Evolutionary conservation across 2,888 invertebrate species (phyloP).

Genomic region (Monopis laevigella): DNA sequence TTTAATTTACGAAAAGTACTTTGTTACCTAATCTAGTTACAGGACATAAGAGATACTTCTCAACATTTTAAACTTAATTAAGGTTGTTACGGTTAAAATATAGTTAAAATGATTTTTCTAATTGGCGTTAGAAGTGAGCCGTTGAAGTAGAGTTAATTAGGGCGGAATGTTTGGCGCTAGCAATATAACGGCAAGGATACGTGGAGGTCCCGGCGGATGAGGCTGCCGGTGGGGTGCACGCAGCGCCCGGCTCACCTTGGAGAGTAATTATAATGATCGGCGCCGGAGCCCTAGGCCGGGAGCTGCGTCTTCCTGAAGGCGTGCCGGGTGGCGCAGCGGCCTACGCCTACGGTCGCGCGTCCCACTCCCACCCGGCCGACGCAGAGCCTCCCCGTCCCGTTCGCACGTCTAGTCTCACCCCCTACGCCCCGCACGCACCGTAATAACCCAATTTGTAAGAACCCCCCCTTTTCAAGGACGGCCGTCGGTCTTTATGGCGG

Average conservation of each 20-base stretch:
- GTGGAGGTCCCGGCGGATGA: conserved; percentile 48
- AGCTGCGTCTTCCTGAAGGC: conserved; percentile 60
- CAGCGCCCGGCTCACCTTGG: conserved; percentile 58
- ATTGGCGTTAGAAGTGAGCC: conserved; percentile 31
- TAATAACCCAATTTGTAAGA: conserved; percentile 70
- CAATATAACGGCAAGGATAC: conserved; percentile 32
- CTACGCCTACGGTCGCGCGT: conserved; percentile 51
- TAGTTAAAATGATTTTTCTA: conserved; percentile 8
- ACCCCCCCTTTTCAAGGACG: conserved; percentile 67
- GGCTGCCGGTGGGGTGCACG: conserved; percentile 48
- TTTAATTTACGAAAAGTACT: too few relatives aligned
- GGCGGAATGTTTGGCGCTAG: conserved; percentile 35
- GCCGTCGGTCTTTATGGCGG: conserved; percentile 67
- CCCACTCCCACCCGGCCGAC: conserved; percentile 29
- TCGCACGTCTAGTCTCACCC: conserved; percentile 46
- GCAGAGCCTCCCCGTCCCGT: conserved; percentile 27
- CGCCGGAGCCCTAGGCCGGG: conserved; percentile 58
- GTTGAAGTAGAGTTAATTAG: conserved; percentile 46
- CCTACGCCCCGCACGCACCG: conserved; percentile 52
- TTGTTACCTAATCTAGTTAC: background rate
- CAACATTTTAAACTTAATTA: conserved; percentile 11
- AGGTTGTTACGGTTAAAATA: conserved; percentile 4
- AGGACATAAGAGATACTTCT: background rate
- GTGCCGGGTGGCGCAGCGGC: conserved; percentile 57
- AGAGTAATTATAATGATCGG: conserved; percentile 68